Base-by-base conservation (phyloP, 2,797 vertebrate genomes). In the Ispidina lecontei region DNA sequence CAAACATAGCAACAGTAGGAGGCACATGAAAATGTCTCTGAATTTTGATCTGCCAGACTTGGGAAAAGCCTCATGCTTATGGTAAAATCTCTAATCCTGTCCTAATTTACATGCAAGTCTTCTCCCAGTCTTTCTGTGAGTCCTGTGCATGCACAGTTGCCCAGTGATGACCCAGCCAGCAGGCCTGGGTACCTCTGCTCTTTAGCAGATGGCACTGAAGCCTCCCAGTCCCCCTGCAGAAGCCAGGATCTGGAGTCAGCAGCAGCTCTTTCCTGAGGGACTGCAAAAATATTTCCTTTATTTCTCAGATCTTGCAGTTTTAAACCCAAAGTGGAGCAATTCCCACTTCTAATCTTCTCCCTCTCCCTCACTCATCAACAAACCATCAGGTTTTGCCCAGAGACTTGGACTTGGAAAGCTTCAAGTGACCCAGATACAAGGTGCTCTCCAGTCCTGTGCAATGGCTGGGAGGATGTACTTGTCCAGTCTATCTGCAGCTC, bases 151-250 rank as follows among this genome's bases (percentile, higher is more conserved):
- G 60, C 11, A n/a, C 39, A 62, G 25, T 46, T 3, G 3, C 77
- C 17, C 8, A 3, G 6, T 21, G 43, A 33, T 64, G 63, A 89
- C 79, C 92, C 76, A 91, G 70, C 44, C 89, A 81, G 76, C 85
- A 81, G 84, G 69, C 6, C 4, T 8, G 22, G 82, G 20, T 55
- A 64, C 23, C 68, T 81, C 44, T 93, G 85, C 76, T 93, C 91
- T 95, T 69, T 73, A 64, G 79, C 85, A 95, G 94, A 90, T 92
- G 92, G 81, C 71, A 21, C 51, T 10, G 58, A 82, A 91, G 47
- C 69, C 74, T 91, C 33, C 44, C 51, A 25, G 55, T 52, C 91
- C 82, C 70, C 2, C 7, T 67, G 73, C 89, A 92, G 87, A 68
- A 84, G 68, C 70, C 70, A 31, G 47, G 64, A 75, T 72, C 55